Evolutionary conservation across 2,797 vertebrate species (phyloP).

Genomic region (Enoplosus armatus): DNA sequence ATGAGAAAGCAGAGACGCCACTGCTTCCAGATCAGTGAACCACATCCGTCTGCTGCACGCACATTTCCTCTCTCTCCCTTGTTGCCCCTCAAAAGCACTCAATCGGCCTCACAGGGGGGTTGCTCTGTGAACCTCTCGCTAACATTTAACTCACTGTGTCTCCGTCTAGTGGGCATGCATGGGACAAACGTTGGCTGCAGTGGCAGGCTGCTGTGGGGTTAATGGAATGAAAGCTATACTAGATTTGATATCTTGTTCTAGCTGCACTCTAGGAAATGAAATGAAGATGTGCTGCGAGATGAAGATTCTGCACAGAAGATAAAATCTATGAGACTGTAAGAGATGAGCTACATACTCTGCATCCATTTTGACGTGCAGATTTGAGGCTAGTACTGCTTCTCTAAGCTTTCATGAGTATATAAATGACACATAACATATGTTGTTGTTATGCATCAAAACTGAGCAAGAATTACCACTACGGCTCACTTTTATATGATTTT

Average conservation of each 20-base stretch:
- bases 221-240: constrained; percentile 34
- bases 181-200: constrained; percentile 12
- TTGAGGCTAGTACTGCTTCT: background rate
- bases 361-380: background rate
- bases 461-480: background rate
- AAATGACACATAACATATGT: background rate
- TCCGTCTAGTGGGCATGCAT: constrained; percentile 54
- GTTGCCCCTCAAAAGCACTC: constrained; percentile 31
- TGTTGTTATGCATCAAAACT: background rate
- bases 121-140: constrained; percentile 9
- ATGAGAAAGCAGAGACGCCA: constrained; percentile 27
- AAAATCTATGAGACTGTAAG: constrained; percentile 1
- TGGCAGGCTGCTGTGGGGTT: constrained; percentile 9
- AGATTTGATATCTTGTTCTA: constrained; percentile 41
- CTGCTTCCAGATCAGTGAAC: constrained; percentile 68
- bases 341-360: background rate
- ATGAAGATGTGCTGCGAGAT: constrained; percentile 13
- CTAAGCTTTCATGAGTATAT: background rate
- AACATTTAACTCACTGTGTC: constrained; percentile 32
- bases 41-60: constrained; percentile 52
- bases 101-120: constrained; percentile 36
- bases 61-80: constrained; percentile 14
- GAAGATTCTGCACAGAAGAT: constrained; percentile 16
- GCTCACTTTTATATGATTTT: background rate
- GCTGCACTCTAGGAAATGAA: constrained; percentile 55